Evolutionary conservation across 2,888 invertebrate species (phyloP).

Genomic region (Folsomia candida): DNA sequence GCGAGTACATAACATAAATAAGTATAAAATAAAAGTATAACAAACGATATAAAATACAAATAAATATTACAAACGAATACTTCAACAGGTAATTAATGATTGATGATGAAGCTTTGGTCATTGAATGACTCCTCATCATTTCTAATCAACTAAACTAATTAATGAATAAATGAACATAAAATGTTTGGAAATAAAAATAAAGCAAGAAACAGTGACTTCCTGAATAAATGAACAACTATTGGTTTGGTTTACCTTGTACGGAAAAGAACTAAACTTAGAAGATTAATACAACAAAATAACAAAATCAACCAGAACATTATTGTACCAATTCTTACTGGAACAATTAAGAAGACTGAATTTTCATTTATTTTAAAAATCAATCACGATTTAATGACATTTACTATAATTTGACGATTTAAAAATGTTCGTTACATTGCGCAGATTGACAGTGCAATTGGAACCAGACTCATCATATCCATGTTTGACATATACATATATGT

Average conservation of each 20-base stretch:
- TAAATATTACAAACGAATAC: constrained; percentile 7
- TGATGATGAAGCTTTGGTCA: constrained; percentile 3
- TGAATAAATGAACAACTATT: no score
- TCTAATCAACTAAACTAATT: background rate
- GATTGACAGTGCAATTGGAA: no score
- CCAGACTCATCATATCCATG: no score
- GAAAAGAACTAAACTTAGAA: no score
- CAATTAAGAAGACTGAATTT: no score
- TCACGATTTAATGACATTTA: background rate
- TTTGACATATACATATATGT: no score
- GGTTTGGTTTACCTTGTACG: no score
- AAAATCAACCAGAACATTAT: no score
- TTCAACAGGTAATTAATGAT: constrained; percentile 11
- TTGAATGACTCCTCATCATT: background rate
- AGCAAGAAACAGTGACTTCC: background rate
- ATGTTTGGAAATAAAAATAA: background rate
- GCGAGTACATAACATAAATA: background rate
- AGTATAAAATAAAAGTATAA: constrained; percentile 9
- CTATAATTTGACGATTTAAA: background rate
- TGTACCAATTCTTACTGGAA: no score
- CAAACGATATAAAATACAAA: background rate
- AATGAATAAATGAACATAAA: background rate
- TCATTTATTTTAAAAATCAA: no score
- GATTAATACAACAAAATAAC: background rate
- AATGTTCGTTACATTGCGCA: background rate